Conservation (phyloP, 2,888 invertebrate genomes). For the Tholera decimalis region DNA sequence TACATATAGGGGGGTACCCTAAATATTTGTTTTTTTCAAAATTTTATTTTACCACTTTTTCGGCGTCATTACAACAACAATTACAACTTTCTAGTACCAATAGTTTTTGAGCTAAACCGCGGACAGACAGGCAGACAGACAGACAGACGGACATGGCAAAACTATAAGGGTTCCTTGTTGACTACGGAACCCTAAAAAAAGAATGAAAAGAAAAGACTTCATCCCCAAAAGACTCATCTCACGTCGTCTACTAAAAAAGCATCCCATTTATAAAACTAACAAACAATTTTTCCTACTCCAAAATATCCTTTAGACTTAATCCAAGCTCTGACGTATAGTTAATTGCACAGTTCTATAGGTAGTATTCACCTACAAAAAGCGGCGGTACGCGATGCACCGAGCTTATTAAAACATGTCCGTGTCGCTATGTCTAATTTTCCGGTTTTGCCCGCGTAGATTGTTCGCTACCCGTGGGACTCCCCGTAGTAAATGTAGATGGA, state of each 20-base stretch:
- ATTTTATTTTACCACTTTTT: too few relatives aligned
- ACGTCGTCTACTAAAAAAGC: not conserved
- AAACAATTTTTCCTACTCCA: not conserved
- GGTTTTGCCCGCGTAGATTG: conserved; percentile 88
- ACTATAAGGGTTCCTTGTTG: too few relatives aligned
- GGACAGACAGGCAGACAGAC: too few relatives aligned
- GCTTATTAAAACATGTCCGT: conserved; percentile 78
- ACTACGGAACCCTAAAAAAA: too few relatives aligned
- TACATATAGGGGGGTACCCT: too few relatives aligned
- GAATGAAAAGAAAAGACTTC: too few relatives aligned
- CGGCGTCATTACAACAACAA: too few relatives aligned
- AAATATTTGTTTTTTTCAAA: too few relatives aligned
- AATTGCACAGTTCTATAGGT: conserved; percentile 51
- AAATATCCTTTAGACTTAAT: conserved; percentile 15
- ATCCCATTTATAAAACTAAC: not conserved
- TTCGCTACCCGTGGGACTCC: conserved; percentile 73
- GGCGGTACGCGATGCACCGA: conserved; percentile 59
- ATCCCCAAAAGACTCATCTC: not conserved
- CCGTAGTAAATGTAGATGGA: conserved; percentile 43
- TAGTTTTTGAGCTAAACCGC: too few relatives aligned
- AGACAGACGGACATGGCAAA: too few relatives aligned
- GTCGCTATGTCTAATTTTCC: conserved; percentile 89
- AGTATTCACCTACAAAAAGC: conserved; percentile 53
- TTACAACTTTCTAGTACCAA: too few relatives aligned
- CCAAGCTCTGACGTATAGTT: conserved; percentile 19